Base-by-base conservation (phyloP, 1,140 invertebrate genomes). In the Gonatopus flavifemur region DNA sequence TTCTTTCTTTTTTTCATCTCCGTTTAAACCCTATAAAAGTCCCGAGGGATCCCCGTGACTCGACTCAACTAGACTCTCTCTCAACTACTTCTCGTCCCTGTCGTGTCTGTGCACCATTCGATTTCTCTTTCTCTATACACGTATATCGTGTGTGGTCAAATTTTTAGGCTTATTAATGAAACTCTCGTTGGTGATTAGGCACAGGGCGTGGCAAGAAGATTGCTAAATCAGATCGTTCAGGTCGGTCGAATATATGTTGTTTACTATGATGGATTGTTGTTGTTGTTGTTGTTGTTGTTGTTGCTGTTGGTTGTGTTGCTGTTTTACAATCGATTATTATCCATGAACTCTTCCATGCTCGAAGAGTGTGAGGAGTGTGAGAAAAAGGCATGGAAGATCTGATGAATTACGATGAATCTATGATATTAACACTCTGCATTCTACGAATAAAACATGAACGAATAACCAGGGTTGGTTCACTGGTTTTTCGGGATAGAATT, bases 141-240 rank as follows among this genome's bases (percentile, higher is more conserved):
- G n/a, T n/a, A n/a, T n/a, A n/a, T 52, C 65, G 59, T 59, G 70
- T 72, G 70, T 73, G 72, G 71, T 59, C 67, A 64, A 60, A 52
- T 69, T 60, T 69, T 66, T n/a, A 55, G 66, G 56, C 61, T 77
- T 71, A 71, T 76, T 76, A 76, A 74, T 69, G 67, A 70, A 70
- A 40, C 43, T 55, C 57, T 55, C 52, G 62, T 57, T 69, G 66
- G 65, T 69, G 73, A 74, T 71, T 67, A 66, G 71, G 72, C 71
- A 69, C 61, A 62, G 68, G 73, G 73, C 72, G 74, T 73, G 73
- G 71, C 64, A 63, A 57, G 52, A 68, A 74, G 73, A 75, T 78
- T 74, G 73, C 73, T 70, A 76, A 77, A 76, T 74, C 66, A 70
- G 73, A 66, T 66, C 62, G 57, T 39, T 52, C 48, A 33, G 13